phyloP scores from a whole-genome alignment of 1,140 invertebrate genomes.

The Parapsyche elsis region DNA sequence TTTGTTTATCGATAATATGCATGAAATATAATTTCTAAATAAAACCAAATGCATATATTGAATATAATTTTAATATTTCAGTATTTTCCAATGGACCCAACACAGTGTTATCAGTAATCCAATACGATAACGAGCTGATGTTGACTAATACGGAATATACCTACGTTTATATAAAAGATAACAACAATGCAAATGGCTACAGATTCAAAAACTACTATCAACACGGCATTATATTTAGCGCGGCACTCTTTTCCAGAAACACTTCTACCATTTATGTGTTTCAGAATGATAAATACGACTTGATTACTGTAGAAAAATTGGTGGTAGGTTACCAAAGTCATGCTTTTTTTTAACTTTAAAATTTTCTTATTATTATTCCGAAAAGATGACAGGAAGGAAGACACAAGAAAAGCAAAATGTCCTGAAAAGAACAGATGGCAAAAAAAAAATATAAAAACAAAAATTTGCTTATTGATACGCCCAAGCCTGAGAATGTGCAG shows the following conservation, averaged over 20 bases:
- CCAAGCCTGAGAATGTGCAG: no score
- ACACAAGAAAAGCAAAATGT: no score
- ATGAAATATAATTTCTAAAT: neutral
- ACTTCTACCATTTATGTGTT: neutral
- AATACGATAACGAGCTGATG: neutral
- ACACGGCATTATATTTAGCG: neutral
- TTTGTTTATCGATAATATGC: neutral
- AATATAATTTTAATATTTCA: neutral
- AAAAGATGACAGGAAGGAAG: no score
- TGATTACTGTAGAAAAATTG: neutral
- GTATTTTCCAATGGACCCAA: neutral
- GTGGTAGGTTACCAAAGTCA: neutral
- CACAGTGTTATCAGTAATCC: neutral
- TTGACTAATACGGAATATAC: neutral
- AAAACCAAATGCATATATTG: neutral
- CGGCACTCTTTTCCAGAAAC: neutral
- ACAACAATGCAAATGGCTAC: neutral
- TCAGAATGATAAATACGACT: neutral
- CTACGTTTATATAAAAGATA: neutral
- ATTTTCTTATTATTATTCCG: no score
- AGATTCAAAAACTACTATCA: neutral
- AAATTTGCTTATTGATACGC: no score
- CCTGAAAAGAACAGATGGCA: no score
- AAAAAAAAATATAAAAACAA: no score
- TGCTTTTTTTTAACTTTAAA: no score